phyloP scores from a whole-genome alignment of 2,797 vertebrate species.

The Hippocampus kuda region DNA sequence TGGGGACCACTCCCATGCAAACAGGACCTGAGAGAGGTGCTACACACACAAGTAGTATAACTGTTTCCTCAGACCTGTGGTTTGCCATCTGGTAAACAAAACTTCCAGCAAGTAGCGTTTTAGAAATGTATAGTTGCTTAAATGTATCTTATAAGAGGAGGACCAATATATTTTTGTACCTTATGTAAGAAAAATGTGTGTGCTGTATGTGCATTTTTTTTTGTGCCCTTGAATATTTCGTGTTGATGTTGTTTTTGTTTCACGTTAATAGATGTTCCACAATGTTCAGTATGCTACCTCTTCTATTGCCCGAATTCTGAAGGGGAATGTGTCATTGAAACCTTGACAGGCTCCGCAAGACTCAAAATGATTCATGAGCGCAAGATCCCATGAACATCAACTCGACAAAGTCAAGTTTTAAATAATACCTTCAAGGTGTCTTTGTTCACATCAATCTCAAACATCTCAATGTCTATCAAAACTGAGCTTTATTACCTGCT shows the following conservation, averaged over 20 bases:
- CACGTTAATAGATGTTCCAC: background rate
- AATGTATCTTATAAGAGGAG: background rate
- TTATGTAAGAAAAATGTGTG: background rate
- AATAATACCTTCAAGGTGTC: constrained; percentile 4
- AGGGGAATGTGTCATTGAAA: constrained; percentile 31
- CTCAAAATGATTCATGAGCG: constrained; percentile 3
- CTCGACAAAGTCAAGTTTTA: background rate
- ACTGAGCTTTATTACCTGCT: background rate
- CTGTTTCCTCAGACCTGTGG: constrained; percentile 42
- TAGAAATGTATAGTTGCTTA: no score
- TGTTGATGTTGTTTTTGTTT: background rate
- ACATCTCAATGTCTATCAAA: background rate
- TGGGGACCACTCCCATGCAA: constrained; percentile 40
- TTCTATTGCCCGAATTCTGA: constrained; percentile 29
- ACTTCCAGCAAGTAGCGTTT: background rate
- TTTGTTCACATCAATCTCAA: constrained; percentile 1
- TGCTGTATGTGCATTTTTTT: background rate
- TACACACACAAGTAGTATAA: constrained; percentile 20
- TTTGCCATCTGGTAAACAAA: constrained; percentile 22
- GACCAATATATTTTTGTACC: background rate
- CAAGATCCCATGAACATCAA: background rate
- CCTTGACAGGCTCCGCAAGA: background rate
- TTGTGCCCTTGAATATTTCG: background rate
- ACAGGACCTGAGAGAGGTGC: constrained; percentile 26
- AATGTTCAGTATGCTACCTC: constrained; percentile 10